Percentiles rank a stretch among this genome's conserved stretches.
Evolutionary conservation across 2,113 vertebrate genomes (phyloP).

Genomic region (Emydura subglobosa): DNA sequence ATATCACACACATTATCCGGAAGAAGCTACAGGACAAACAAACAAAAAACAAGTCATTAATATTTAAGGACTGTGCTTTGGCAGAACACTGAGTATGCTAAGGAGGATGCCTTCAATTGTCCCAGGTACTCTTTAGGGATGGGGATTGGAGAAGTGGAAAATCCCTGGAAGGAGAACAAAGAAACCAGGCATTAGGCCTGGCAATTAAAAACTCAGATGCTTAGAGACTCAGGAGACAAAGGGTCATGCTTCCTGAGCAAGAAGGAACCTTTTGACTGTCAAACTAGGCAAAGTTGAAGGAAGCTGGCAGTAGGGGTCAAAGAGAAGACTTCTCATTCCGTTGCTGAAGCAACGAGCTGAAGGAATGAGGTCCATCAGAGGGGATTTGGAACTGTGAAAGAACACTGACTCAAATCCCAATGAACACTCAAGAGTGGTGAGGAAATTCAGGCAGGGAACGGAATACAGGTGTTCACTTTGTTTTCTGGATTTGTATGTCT

Average conservation of each 20-base stretch:
- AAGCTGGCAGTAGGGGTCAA: not conserved
- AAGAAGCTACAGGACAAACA: not conserved
- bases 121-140: not conserved
- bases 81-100: not conserved
- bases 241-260: not conserved
- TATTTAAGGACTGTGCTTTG: not conserved
- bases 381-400: not conserved
- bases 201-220: not conserved
- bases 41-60: not conserved
- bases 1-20: not conserved
- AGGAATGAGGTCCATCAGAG: not conserved
- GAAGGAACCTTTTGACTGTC: not conserved
- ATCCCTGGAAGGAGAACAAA: not conserved
- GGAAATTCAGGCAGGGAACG: not conserved
- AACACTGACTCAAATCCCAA: not conserved
- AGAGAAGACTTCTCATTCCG: not conserved
- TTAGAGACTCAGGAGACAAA: not conserved
- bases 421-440: not conserved
- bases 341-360: not conserved
- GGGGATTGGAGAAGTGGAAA: not conserved
- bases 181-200: not conserved
- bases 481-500: not conserved
- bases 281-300: not conserved
- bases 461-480: not conserved
- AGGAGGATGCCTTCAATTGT: not conserved